These are phyloP conservation scores for Oxyruncus cristatus DNA, from an alignment of 2,113 vertebrate species.

Conservation along the genomic window DNA sequence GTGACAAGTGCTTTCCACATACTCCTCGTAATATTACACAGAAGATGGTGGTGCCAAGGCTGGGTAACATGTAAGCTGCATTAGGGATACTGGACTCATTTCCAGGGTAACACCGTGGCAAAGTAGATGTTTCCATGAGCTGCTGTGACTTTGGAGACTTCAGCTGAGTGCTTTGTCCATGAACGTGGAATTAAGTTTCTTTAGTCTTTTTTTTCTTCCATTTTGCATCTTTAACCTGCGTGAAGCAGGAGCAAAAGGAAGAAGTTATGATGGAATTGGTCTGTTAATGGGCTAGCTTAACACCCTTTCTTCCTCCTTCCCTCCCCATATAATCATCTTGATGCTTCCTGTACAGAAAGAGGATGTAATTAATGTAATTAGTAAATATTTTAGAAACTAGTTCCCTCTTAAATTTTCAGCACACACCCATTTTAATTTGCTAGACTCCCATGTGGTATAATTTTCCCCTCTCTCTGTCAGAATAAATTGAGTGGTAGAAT, in stretches of 20 bases:
- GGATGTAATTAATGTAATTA: conserved; percentile 64
- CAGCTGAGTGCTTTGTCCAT: neutral
- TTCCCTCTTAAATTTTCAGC: conserved; percentile 40
- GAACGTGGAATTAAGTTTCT: neutral
- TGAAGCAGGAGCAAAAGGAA: neutral
- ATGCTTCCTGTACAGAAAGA: conserved; percentile 47
- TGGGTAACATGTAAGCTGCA: neutral
- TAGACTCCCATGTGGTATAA: conserved; percentile 3
- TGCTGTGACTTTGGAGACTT: neutral
- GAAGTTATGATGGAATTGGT: neutral
- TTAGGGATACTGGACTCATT: neutral
- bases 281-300: neutral
- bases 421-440: conserved; percentile 50
- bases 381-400: conserved; percentile 39
- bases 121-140: neutral
- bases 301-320: neutral
- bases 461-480: conserved; percentile 15
- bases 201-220: neutral
- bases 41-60: neutral
- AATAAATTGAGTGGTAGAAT: conserved; percentile 2
- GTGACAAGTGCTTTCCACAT: neutral
- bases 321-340: conserved; percentile 4
- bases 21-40: neutral
- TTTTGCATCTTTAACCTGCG: neutral
- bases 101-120: neutral